These are phyloP conservation scores for Tolypeutes matacus DNA, from an alignment of 2,797 vertebrate species.

Conservation along the genomic window DNA sequence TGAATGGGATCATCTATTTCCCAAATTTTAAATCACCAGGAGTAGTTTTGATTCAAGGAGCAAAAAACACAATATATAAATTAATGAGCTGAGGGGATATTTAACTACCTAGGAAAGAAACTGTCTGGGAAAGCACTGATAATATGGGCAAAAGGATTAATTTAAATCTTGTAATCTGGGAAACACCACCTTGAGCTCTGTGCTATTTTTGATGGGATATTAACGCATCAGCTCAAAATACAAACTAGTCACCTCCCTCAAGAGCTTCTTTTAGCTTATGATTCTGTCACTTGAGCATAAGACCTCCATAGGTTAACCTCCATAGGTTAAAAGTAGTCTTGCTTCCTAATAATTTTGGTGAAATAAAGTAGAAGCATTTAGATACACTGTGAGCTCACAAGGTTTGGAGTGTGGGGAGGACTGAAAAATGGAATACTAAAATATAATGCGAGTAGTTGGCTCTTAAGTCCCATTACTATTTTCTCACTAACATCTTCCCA, in stretches of 20 bases:
- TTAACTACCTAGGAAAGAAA: not conserved
- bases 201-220: not conserved
- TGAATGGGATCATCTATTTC: slow-evolving; percentile 15
- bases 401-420: not conserved
- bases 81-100: not conserved
- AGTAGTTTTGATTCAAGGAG: not conserved
- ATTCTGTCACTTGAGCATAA: slow-evolving; percentile 31
- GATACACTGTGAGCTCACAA: not conserved
- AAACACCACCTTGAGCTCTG: not conserved
- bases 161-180: slow-evolving; percentile 7
- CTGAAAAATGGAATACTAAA: not conserved
- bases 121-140: not conserved
- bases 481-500: not conserved
- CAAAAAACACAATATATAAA: slow-evolving; percentile 16
- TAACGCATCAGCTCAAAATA: not conserved
- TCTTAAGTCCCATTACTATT: not conserved
- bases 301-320: not conserved
- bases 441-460: not conserved
- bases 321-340: not conserved
- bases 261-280: not conserved
- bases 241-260: not conserved
- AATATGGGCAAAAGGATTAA: not conserved
- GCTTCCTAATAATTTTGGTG: not conserved
- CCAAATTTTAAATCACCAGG: not conserved
- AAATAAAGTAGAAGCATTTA: slow-evolving; percentile 4